Percentiles rank a stretch among this genome's conserved stretches.
Evolutionary conservation across 2,113 vertebrate species (phyloP).

Genomic region (Regulus satrapa): DNA sequence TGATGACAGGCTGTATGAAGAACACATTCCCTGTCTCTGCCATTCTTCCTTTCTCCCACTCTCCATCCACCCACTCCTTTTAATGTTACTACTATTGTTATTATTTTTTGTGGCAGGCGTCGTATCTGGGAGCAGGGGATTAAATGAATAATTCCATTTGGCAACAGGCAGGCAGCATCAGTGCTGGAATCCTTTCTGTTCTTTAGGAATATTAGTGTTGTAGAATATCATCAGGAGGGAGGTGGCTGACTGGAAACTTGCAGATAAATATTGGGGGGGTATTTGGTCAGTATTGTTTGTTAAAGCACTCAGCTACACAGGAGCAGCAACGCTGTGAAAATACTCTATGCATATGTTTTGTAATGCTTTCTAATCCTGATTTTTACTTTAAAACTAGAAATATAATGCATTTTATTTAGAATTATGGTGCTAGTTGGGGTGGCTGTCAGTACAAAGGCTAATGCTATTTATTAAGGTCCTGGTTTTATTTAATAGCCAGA

Average conservation of each 20-base stretch:
- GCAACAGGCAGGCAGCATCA: background rate
- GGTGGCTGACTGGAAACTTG: background rate
- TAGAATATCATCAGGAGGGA: background rate
- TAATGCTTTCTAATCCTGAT: constrained; percentile 50
- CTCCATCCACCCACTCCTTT: background rate
- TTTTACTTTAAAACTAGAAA: constrained; percentile 66
- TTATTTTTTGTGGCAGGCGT: background rate
- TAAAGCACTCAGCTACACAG: background rate
- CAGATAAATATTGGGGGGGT: background rate
- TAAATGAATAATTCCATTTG: background rate
- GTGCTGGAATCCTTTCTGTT: background rate
- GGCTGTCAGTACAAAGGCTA: constrained; percentile 80
- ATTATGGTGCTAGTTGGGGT: constrained; percentile 74
- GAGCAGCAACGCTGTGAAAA: constrained; percentile 26
- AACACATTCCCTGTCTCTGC: background rate
- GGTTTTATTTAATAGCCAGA: constrained; percentile 87
- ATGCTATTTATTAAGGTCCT: constrained; percentile 83
- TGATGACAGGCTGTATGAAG: background rate
- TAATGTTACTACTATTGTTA: background rate
- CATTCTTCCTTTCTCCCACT: background rate
- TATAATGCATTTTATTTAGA: constrained; percentile 71
- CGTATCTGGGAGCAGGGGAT: background rate
- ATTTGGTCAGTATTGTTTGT: background rate
- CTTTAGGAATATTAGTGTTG: background rate
- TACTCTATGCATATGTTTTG: constrained; percentile 9